Base-by-base conservation (phyloP, 2,797 vertebrate species). In the Ficedula albicollis region DNA sequence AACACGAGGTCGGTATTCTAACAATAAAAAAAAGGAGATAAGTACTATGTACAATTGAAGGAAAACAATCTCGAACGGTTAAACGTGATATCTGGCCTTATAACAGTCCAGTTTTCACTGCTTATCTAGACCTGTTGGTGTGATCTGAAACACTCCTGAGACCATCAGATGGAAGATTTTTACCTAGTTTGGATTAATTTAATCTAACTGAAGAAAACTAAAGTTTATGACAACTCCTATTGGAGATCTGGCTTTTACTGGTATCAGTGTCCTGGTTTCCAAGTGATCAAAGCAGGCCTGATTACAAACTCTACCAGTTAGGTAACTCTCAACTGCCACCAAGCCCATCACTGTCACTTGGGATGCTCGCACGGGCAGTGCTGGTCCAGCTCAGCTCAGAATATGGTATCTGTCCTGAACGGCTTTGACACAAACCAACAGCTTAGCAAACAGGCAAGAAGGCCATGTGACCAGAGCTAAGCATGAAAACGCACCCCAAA, bases 341-440 rank as follows among this genome's bases (percentile, higher is more conserved):
- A 60, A 3, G 17, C 5, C 11, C n/a, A 21, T 7, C 25, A 19
- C 18, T 0, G 0, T 56, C 43, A 13, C 51, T 41, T 29, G n/a
- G 32, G 36, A 38, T 49, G 32, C 27, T 54, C 5, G 38, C 38
- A 9, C 13, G 30, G 44, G 10, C 22, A 6, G 0, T 41, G 62
- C 14, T 19, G 6, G 34, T 48, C 43, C 54, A 32, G 49, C 44
- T 73, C 43, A 58, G 23, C 15, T 27, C 66, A 58, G 66, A 76
- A 25, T 5, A 30, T 25, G 27, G 5, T 29, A 11, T 18, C 27
- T 34, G 32, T 48, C 39, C 78, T 32, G 16, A 44, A 26, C 5
- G 18, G 41, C 46, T 41, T n/a, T 7, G 4, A 64, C 20, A 64
- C 75, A 73, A 59, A 5, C 19, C 17, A 4, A 29, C 19, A 36